Conservation (phyloP, 2,113 vertebrate genomes). For the Scartelaos histophorus region DNA sequence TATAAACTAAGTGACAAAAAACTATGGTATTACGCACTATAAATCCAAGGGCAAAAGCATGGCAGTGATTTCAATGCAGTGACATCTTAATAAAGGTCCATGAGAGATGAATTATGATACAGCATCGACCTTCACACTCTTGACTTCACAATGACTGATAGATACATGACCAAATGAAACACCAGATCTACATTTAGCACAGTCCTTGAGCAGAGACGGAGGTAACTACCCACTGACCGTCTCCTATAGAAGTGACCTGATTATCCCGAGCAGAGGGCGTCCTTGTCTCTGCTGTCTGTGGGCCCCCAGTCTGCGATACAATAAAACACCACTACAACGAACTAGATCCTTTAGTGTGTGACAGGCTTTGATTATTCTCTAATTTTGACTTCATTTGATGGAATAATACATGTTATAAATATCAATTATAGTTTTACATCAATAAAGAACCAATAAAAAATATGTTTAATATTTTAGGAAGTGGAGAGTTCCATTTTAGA, state of each 20-base stretch:
- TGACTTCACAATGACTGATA: not conserved
- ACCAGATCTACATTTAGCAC: not conserved
- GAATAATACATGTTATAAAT: too few species aligned
- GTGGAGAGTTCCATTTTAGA: too few species aligned
- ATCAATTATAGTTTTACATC: too few species aligned
- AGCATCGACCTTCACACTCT: not conserved
- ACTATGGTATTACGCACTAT: not conserved
- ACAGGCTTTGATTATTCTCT: too few species aligned
- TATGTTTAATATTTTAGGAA: too few species aligned
- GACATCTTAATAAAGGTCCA: not conserved
- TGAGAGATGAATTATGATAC: not conserved
- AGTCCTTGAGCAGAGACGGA: not conserved
- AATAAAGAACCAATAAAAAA: too few species aligned
- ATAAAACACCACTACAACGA: too few species aligned
- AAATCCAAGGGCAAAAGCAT: not conserved
- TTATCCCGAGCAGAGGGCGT: not conserved
- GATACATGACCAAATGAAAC: not conserved
- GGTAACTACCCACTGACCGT: not conserved
- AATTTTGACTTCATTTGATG: too few species aligned
- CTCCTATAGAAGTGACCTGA: not conserved
- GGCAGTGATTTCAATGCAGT: not conserved
- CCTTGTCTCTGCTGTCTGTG: not conserved
- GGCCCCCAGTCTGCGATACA: not conserved
- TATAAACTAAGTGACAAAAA: too few species aligned
- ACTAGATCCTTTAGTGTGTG: too few species aligned